These are phyloP conservation scores for Acromyrmex echinatior DNA, from an alignment of 1,140 invertebrate genomes.

Conservation along the genomic window DNA sequence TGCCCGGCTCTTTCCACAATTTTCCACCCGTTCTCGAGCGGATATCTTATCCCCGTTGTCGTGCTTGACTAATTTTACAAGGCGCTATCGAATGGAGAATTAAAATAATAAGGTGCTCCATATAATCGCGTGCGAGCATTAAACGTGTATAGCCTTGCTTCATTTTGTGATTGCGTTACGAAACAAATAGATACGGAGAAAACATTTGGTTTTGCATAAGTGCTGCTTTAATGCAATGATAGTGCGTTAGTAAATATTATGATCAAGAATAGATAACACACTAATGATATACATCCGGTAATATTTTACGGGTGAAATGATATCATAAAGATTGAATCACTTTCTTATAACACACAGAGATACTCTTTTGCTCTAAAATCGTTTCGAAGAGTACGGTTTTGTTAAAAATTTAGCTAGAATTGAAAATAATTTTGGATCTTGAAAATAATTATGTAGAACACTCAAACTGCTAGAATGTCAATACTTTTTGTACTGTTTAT, in stretches of 20 bases:
- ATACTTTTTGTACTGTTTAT: too few relatives aligned
- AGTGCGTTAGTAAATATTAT: constrained; percentile 67
- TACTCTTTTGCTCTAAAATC: neutral
- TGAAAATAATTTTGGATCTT: too few relatives aligned
- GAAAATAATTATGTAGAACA: too few relatives aligned
- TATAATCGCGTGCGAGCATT: constrained; percentile 1
- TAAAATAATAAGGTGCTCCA: constrained; percentile 26
- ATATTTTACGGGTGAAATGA: constrained; percentile 39
- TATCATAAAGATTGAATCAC: constrained; percentile 13
- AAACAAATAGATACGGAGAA: constrained; percentile 37
- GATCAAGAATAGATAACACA: constrained; percentile 65
- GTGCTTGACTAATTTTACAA: constrained; percentile 50
- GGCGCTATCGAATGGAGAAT: constrained; percentile 7
- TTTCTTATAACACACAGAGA: neutral
- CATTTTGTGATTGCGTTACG: constrained; percentile 39
- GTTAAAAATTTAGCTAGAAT: too few relatives aligned
- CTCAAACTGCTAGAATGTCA: too few relatives aligned
- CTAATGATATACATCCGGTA: constrained; percentile 19
- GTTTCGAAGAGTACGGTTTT: too few relatives aligned
- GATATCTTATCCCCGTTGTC: neutral
- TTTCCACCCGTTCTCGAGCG: constrained; percentile 39
- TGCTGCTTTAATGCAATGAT: constrained; percentile 40
- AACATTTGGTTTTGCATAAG: constrained; percentile 69
- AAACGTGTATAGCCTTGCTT: constrained; percentile 19
- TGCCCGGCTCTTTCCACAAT: constrained; percentile 48